Base-by-base conservation (phyloP, 2,797 vertebrate species). In the Orientallactaga sibirica region DNA sequence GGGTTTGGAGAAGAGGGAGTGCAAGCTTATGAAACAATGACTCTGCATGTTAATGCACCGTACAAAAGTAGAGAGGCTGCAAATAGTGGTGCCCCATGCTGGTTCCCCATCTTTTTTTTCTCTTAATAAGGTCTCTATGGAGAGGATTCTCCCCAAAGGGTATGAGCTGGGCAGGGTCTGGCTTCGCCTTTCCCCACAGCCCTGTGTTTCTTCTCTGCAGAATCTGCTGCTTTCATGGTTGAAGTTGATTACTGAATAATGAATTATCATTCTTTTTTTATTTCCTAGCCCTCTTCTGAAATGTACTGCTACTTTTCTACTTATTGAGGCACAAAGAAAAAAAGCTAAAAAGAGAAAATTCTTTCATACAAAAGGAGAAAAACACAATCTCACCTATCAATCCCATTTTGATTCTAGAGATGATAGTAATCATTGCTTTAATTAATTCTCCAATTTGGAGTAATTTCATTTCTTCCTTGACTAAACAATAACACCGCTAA, bases 381-480 rank as follows among this genome's bases (percentile, higher is more conserved):
- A 89, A 58, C 27, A 25, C 4, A 37, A 75, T 80, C 61, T 76
- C 81, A 95, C 67, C 71, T 85, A 93, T 93, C 74, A 77, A 64
- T 37, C 43, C 37, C 77, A 43, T 73, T 90, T 91, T 64, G 64
- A n/a, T 95, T 70, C 73, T 75, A 3, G 37, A 77, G 80, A 78
- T 81, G 61, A 92, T 61, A 83, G 88, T 79, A 96, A 88, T 95
- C 92, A 97, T 92, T 90, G 62, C 80, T 88, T 93, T 95, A 95
- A 97, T 97, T 95, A 97, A 98, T 95, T 96, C 68, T 93, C 78
- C 82, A 86, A 91, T 92, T 81, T 37, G 3, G 62, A 97, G 74
- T 84, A 37, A 93, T 96, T 96, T 96, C 80, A 95, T 95, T 96
- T 96, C 89, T 95, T 91, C 73, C 74, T 91, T 73, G 76, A 88